These are phyloP conservation scores for Urechis unicinctus DNA, from an alignment of 2,888 invertebrate species.

Conservation along the genomic window DNA sequence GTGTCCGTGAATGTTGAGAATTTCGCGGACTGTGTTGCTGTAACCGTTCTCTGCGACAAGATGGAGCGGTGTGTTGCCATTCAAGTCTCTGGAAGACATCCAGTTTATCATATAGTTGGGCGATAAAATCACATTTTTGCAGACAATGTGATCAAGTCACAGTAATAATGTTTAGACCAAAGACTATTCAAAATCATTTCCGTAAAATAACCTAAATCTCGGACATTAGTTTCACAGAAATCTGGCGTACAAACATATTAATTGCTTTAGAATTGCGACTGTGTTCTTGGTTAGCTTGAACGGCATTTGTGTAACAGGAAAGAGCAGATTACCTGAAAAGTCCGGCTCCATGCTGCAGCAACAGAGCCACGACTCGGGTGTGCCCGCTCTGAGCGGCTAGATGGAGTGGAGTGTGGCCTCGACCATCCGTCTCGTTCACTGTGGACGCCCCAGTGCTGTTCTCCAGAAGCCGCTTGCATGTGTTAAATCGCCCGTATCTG, in stretches of 20 bases:
- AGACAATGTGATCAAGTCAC: too few relatives aligned
- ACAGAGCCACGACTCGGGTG: conserved; percentile 72
- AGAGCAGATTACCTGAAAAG: background rate
- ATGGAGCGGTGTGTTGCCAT: conserved; percentile 77
- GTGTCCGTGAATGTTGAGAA: conserved; percentile 79
- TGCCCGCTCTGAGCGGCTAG: conserved; percentile 78
- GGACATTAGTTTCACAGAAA: too few relatives aligned
- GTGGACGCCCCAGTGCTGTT: background rate
- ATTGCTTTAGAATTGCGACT: too few relatives aligned
- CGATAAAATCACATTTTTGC: too few relatives aligned
- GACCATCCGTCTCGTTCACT: conserved; percentile 83
- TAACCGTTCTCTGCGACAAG: conserved; percentile 94
- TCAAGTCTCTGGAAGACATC: conserved; percentile 59
- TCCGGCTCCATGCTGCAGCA: conserved; percentile 72
- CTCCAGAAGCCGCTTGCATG: conserved; percentile 15
- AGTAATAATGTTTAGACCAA: too few relatives aligned
- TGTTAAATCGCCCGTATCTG: conserved; percentile 47
- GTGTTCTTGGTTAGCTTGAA: too few relatives aligned
- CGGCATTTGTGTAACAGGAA: too few relatives aligned
- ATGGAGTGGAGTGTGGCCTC: conserved; percentile 78
- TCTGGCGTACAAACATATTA: too few relatives aligned
- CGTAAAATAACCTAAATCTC: too few relatives aligned
- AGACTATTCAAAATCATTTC: too few relatives aligned
- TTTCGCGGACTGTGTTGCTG: conserved; percentile 73
- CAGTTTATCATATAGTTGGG: too few relatives aligned